phyloP scores from a whole-genome alignment of 1,140 invertebrate species.

The Paralvinella palmiformis region DNA sequence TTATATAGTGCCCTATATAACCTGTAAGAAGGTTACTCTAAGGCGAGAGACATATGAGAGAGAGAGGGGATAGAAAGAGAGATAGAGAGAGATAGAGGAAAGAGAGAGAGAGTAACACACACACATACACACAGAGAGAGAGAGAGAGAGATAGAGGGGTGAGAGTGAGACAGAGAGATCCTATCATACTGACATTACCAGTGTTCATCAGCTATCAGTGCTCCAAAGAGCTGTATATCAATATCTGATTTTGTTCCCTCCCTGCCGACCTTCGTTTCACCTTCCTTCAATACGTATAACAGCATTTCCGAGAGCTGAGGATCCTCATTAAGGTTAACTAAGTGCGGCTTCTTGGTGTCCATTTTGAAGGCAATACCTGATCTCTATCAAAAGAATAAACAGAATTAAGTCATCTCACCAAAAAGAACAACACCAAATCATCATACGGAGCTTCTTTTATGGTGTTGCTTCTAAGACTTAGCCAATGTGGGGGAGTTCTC shows the following conservation, averaged over 20 bases:
- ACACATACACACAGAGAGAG: too few relatives aligned
- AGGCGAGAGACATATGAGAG: too few relatives aligned
- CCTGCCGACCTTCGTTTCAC: conserved; percentile 47
- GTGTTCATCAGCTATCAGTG: conserved; percentile 60
- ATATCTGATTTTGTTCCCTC: conserved; percentile 38
- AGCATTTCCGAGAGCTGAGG: conserved; percentile 65
- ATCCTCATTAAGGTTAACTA: conserved; percentile 65
- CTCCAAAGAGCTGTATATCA: conserved; percentile 61
- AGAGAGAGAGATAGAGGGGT: too few relatives aligned
- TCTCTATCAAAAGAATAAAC: conserved; percentile 29
- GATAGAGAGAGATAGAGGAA: too few relatives aligned
- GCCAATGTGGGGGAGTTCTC: too few relatives aligned
- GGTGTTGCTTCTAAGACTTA: too few relatives aligned
- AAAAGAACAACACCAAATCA: neutral
- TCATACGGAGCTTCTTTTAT: too few relatives aligned
- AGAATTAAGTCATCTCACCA: neutral
- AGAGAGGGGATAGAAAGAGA: too few relatives aligned
- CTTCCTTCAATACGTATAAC: conserved; percentile 58
- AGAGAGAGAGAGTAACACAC: too few relatives aligned
- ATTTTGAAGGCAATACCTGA: conserved; percentile 44
- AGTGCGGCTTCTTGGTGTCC: conserved; percentile 47
- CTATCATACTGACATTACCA: conserved; percentile 58
- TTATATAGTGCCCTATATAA: too few relatives aligned
- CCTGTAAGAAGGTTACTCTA: too few relatives aligned
- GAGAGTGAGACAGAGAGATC: too few relatives aligned